phyloP scores from a whole-genome alignment of 1,140 invertebrate species.

The Pogonus chalceus region DNA sequence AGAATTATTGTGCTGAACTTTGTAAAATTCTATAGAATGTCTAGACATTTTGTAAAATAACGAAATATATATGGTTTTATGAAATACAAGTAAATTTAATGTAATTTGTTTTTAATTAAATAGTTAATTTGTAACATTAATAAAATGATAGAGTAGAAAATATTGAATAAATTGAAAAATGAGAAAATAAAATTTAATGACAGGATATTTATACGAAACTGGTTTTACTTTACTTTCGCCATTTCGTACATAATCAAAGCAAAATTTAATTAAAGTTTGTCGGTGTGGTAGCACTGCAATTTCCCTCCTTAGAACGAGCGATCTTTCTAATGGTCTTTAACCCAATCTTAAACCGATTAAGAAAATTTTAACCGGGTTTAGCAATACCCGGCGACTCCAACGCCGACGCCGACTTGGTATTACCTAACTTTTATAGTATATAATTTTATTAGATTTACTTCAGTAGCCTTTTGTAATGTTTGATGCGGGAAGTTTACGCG shows the following conservation, averaged over 20 bases:
- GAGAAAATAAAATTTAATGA: slow-evolving; percentile 2
- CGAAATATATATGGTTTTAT: too few relatives aligned
- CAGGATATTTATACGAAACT: not conserved
- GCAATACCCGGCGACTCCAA: slow-evolving; percentile 17
- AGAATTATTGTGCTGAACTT: too few relatives aligned
- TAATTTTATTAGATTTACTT: slow-evolving; percentile 22
- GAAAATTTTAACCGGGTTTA: slow-evolving; percentile 24
- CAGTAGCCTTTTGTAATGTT: slow-evolving; percentile 20
- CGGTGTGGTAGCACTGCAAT: not conserved
- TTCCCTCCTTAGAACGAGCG: not conserved
- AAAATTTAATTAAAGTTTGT: slow-evolving; percentile 9
- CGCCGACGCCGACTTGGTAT: not conserved
- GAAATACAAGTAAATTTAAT: too few relatives aligned
- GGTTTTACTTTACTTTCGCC: not conserved
- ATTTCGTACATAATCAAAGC: slow-evolving; percentile 4
- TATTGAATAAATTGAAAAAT: slow-evolving; percentile 10
- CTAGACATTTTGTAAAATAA: too few relatives aligned
- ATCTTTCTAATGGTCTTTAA: slow-evolving; percentile 22
- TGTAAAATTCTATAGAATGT: too few relatives aligned
- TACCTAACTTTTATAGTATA: slow-evolving; percentile 20
- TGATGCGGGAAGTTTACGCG: too few relatives aligned
- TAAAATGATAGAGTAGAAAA: too few relatives aligned
- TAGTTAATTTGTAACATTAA: too few relatives aligned
- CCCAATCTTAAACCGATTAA: slow-evolving; percentile 30
- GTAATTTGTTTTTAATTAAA: too few relatives aligned